Percentiles rank a stretch among this genome's conserved stretches.
phyloP scores from a whole-genome alignment of 2,113 vertebrate species.

The Bambusicola thoracicus region DNA sequence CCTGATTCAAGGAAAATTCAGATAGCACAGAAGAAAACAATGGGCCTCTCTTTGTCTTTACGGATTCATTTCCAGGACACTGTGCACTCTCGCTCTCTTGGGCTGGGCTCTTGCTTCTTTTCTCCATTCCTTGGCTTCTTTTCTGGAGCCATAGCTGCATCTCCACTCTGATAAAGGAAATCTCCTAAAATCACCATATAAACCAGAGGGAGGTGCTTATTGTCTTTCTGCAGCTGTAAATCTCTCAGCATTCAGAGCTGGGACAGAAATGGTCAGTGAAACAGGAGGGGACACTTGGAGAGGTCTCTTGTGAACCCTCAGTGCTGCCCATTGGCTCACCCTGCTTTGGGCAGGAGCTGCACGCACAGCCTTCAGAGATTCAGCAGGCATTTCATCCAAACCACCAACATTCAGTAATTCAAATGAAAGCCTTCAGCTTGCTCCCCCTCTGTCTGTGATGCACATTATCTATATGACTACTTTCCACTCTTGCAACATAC shows the following conservation, averaged over 20 bases:
- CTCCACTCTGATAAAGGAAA: background rate
- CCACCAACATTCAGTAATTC: background rate
- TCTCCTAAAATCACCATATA: background rate
- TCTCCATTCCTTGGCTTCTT: background rate
- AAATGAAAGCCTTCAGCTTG: background rate
- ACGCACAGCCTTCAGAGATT: background rate
- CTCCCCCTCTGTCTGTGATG: background rate
- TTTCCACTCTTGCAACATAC: background rate
- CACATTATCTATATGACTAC: background rate
- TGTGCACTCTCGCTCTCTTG: background rate
- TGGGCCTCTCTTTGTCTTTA: background rate
- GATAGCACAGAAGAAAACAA: background rate
- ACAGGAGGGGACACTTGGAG: background rate
- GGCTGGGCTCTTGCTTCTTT: background rate
- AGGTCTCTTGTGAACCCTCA: background rate
- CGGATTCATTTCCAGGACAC: background rate
- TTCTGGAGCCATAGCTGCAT: background rate
- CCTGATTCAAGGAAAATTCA: background rate
- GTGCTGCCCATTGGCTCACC: background rate
- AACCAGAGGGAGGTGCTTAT: conserved; percentile 9
- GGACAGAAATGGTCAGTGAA: background rate
- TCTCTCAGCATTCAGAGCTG: background rate
- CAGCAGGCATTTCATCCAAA: background rate
- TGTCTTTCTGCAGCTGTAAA: background rate
- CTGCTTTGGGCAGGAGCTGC: background rate